A percentile compares a stretch with the other conserved stretches of the same genome.
These are phyloP conservation scores for Hypotaenidia philippensis DNA, from an alignment of 2,797 vertebrate genomes.

Conservation along the genomic window DNA sequence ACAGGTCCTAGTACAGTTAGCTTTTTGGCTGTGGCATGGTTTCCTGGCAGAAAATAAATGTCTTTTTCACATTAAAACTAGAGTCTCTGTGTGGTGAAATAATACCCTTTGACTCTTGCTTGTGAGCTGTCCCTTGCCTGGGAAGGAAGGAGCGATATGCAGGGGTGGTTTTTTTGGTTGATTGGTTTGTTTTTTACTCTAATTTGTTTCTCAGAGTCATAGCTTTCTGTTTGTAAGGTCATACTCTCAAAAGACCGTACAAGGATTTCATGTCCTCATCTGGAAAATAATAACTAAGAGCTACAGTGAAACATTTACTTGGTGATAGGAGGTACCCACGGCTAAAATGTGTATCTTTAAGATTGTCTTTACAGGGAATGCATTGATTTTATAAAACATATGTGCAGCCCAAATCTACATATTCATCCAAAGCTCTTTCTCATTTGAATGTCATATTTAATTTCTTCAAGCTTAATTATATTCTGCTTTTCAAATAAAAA, in stretches of 20 bases:
- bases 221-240: background rate
- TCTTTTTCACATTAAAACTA: background rate
- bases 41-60: background rate
- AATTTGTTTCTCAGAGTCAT: background rate
- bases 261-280: background rate
- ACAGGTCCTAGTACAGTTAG: background rate
- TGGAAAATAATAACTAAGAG: background rate
- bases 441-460: slow-evolving; percentile 61
- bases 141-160: background rate
- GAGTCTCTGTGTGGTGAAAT: background rate
- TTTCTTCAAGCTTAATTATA: slow-evolving; percentile 63
- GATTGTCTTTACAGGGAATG: background rate
- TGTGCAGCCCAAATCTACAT: slow-evolving; percentile 14
- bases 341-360: slow-evolving; percentile 1
- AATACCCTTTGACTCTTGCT: background rate
- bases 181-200: background rate
- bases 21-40: background rate
- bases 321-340: background rate
- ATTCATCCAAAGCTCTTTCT: slow-evolving; percentile 46
- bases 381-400: background rate
- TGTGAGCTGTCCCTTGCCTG: background rate
- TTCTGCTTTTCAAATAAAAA: background rate
- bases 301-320: background rate
- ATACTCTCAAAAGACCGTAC: background rate
- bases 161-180: background rate